Conservation (phyloP, 2,888 invertebrate species). For the Epinotia bilunana region DNA sequence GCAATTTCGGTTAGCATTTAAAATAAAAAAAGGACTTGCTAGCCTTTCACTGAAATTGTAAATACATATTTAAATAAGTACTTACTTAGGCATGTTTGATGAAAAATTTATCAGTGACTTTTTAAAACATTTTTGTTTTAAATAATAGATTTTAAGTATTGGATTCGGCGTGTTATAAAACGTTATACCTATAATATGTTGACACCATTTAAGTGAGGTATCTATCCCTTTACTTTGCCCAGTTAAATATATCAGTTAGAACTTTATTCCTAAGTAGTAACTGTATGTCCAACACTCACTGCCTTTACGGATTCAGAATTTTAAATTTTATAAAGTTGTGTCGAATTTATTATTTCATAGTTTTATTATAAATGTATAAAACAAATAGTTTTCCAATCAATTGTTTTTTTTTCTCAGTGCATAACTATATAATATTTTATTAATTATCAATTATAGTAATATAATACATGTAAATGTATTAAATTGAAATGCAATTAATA, state of each 20-base stretch:
- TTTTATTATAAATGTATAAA: neutral
- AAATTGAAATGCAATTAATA: no score
- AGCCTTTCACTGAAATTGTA: slow-evolving; percentile 15
- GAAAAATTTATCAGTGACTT: slow-evolving; percentile 19
- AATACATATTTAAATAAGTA: neutral
- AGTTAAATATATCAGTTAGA: neutral
- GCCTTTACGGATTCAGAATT: slow-evolving; percentile 15
- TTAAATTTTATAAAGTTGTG: neutral
- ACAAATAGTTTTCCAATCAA: neutral
- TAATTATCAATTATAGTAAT: no score
- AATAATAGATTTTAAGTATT: neutral
- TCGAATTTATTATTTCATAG: slow-evolving; percentile 27
- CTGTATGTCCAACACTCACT: neutral
- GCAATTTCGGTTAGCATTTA: slow-evolving; percentile 8
- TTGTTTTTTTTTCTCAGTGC: neutral
- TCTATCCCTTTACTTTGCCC: neutral
- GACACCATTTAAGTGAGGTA: neutral
- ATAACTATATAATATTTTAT: no score
- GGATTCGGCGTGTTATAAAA: neutral
- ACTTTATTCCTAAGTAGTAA: neutral
- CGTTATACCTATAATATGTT: neutral
- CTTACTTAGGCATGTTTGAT: slow-evolving; percentile 1
- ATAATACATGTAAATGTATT: no score
- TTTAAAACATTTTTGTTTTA: slow-evolving; percentile 23
- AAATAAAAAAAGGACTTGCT: neutral